Conservation (phyloP, 2,888 invertebrate genomes). For the Galerucella pusilla region DNA sequence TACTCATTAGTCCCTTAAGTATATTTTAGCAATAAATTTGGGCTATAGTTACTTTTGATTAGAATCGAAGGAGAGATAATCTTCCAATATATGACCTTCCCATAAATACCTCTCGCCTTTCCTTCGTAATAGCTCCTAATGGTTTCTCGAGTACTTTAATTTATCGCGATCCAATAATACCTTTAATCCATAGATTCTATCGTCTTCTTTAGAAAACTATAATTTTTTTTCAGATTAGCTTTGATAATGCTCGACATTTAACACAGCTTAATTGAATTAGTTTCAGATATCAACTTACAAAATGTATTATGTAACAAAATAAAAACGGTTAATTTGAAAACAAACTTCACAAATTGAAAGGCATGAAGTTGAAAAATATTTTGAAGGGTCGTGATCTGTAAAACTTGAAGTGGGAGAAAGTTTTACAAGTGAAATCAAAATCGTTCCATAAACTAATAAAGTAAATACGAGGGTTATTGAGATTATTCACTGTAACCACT, state of each 20-base stretch:
- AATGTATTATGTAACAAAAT: too few species aligned
- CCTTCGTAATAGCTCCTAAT: constrained; percentile 31
- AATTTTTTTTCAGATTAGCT: neutral
- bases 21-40: constrained; percentile 24
- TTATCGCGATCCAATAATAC: constrained; percentile 41
- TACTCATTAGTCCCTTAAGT: neutral
- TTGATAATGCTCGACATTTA: neutral
- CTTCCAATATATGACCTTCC: constrained; percentile 33
- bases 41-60: constrained; percentile 25
- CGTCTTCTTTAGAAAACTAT: constrained; percentile 20
- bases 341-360: too few species aligned
- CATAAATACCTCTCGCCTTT: constrained; percentile 37
- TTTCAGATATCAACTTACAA: too few species aligned
- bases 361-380: too few species aligned
- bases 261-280: neutral
- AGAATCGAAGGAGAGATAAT: constrained; percentile 28
- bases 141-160: constrained; percentile 34
- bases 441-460: too few species aligned
- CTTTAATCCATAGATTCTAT: constrained; percentile 34
- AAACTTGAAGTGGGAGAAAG: too few species aligned
- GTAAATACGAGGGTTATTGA: too few species aligned
- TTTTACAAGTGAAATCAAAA: too few species aligned
- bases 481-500: too few species aligned
- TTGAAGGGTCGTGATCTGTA: too few species aligned
- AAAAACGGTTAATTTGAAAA: too few species aligned